phyloP scores from a whole-genome alignment of 2,113 vertebrate genomes.

The Himantopus leucocephalus region DNA sequence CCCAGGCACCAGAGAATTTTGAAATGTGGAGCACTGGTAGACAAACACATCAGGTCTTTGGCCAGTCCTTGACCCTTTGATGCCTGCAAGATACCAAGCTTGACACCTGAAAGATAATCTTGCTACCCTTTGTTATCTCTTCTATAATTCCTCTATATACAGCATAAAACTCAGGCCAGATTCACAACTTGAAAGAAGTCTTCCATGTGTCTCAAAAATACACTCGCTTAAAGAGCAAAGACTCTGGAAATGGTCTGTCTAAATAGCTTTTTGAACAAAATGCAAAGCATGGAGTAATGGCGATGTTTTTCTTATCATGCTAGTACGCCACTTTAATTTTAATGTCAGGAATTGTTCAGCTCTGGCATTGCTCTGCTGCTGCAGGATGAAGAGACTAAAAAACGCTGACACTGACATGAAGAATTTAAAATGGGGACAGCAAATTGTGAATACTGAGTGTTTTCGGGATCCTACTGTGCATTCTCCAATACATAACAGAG shows the following conservation, averaged over 20 bases:
- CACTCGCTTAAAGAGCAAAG: not conserved
- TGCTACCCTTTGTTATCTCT: not conserved
- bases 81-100: not conserved
- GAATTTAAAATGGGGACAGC: not conserved
- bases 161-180: not conserved
- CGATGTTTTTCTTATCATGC: not conserved
- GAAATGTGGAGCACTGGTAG: not conserved
- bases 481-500: not conserved
- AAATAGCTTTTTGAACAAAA: not conserved
- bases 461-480: not conserved
- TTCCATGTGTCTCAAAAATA: not conserved
- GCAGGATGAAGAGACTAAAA: not conserved
- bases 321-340: not conserved
- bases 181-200: not conserved
- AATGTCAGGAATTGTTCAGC: not conserved
- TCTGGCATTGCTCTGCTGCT: not conserved
- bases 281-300: rapidly evolving
- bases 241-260: not conserved
- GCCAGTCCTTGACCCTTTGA: not conserved
- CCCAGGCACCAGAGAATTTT: not conserved
- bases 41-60: rapidly evolving
- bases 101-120: not conserved
- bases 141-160: not conserved
- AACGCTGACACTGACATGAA: not conserved
- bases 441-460: not conserved